Conservation (phyloP, 2,797 vertebrate genomes). For the Melanotaenia trifasciata region DNA sequence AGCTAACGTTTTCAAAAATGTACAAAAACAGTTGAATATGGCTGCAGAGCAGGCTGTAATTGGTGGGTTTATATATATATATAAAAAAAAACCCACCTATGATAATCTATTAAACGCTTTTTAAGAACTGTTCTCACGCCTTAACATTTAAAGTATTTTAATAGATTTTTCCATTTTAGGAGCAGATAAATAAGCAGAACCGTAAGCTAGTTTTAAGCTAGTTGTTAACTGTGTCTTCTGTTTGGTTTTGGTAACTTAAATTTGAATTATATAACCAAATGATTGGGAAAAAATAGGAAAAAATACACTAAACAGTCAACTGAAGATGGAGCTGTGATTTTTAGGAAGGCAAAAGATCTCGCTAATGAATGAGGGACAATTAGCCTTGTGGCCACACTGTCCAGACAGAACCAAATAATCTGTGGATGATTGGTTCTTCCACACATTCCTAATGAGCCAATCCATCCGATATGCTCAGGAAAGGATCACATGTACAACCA, state of each 20-base stretch:
- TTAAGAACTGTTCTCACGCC: background rate
- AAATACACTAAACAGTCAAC: background rate
- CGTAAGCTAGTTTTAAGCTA: background rate
- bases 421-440: constrained; percentile 59
- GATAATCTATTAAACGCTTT: background rate
- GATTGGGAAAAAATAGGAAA: constrained; percentile 5
- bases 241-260: background rate
- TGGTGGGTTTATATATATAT: background rate
- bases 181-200: background rate
- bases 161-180: background rate
- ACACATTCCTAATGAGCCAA: constrained; percentile 71
- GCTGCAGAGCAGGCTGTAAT: background rate
- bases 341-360: constrained; percentile 26
- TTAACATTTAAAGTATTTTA: background rate
- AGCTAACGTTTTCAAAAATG: background rate
- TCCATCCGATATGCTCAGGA: constrained; percentile 58
- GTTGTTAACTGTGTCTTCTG: background rate
- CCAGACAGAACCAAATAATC: constrained; percentile 71
- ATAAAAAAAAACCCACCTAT: background rate
- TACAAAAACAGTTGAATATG: background rate
- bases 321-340: constrained; percentile 19
- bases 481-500: constrained; percentile 32
- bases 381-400: constrained; percentile 53
- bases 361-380: constrained; percentile 61
- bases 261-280: constrained; percentile 9